Conservation (phyloP, 2,797 vertebrate genomes). For the Toxotes lorentzi region DNA sequence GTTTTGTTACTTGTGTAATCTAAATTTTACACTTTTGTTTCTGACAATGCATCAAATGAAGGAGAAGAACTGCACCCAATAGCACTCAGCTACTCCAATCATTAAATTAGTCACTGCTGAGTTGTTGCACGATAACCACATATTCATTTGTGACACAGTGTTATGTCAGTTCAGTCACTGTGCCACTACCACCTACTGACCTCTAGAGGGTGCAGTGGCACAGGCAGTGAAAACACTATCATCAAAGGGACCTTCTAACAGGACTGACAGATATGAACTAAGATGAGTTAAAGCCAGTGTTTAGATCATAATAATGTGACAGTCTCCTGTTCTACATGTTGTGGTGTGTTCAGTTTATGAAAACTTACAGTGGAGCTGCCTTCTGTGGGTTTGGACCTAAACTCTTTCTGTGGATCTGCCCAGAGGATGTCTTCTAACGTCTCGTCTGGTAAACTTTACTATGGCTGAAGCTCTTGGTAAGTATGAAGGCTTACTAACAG, state of each 20-base stretch:
- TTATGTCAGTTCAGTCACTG: not conserved
- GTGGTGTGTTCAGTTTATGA: not conserved
- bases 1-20: not conserved
- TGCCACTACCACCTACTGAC: not conserved
- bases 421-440: not conserved
- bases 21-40: not conserved
- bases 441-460: no score
- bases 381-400: not conserved
- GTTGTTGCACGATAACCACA: not conserved
- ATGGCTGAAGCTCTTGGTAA: no score
- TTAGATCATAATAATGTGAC: not conserved
- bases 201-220: slow-evolving; percentile 26
- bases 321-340: not conserved
- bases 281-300: not conserved
- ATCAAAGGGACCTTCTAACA: not conserved
- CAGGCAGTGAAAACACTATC: slow-evolving; percentile 1
- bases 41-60: not conserved
- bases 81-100: not conserved
- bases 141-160: not conserved
- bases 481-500: not conserved
- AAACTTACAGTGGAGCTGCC: not conserved
- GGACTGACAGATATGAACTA: not conserved
- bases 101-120: not conserved
- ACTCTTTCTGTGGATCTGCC: not conserved
- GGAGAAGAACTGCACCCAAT: not conserved